Percentiles rank a stretch among this genome's conserved stretches.
Evolutionary conservation across 2,797 vertebrate genomes (phyloP).

Genomic region (Loris lydekkerianus): DNA sequence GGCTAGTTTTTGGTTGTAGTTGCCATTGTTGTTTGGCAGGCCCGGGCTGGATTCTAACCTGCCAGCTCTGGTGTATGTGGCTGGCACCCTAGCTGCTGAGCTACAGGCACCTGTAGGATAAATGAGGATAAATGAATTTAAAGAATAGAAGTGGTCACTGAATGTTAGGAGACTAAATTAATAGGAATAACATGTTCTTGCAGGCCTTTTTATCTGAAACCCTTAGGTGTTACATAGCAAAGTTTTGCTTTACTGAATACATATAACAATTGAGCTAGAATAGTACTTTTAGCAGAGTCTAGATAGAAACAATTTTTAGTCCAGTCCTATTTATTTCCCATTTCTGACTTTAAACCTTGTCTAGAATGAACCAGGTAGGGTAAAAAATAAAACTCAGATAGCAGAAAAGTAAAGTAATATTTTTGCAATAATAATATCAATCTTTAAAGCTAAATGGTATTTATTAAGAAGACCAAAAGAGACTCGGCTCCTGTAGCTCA

Average conservation of each 20-base stretch:
- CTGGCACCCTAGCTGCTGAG: too few relatives aligned
- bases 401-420: background rate
- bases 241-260: background rate
- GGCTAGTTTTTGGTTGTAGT: too few relatives aligned
- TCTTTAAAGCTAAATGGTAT: constrained; percentile 51
- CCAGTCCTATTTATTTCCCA: background rate
- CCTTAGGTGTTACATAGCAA: background rate
- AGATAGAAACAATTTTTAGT: constrained; percentile 40
- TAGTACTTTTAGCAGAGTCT: constrained; percentile 6
- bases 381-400: constrained; percentile 32
- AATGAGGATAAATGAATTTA: background rate
- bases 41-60: too few relatives aligned
- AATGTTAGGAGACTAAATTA: background rate
- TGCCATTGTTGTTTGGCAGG: too few relatives aligned
- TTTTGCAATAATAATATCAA: constrained; percentile 23
- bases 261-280: background rate
- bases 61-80: too few relatives aligned
- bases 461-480: constrained; percentile 27
- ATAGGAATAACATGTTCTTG: constrained; percentile 15
- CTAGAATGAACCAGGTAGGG: constrained; percentile 15
- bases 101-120: too few relatives aligned
- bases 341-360: constrained; percentile 48
- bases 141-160: background rate
- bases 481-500: too few relatives aligned
- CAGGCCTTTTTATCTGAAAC: constrained; percentile 47